A percentile compares a stretch with the other conserved stretches of the same genome.
Conservation (phyloP, 1,140 invertebrate genomes). For the Pemphigus obesinymphae region DNA sequence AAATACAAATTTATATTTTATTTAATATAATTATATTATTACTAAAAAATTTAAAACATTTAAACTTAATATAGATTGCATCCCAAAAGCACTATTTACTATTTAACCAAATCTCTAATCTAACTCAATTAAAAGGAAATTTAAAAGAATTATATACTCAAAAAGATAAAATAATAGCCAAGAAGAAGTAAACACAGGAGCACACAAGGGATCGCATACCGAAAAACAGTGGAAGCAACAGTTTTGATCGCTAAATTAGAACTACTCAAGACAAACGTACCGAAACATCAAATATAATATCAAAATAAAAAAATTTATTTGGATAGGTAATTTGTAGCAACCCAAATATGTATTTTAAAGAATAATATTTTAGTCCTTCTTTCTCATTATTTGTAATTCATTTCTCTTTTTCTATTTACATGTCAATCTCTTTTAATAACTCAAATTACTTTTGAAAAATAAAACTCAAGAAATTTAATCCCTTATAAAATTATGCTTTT, state of each 20-base stretch:
- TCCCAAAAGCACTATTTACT: background rate
- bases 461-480: background rate
- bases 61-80: background rate
- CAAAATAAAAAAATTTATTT: background rate
- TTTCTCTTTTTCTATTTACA: background rate
- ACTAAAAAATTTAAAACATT: too few species aligned
- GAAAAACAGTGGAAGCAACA: constrained; percentile 40
- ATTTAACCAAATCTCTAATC: background rate
- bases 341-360: background rate
- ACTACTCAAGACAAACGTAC: constrained; percentile 42
- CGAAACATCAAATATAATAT: constrained; percentile 16
- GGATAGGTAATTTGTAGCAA: background rate
- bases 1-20: too few species aligned
- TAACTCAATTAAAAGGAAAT: background rate
- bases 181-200: background rate
- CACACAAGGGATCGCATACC: constrained; percentile 36
- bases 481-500: background rate
- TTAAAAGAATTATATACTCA: background rate
- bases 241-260: constrained; percentile 35
- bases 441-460: background rate
- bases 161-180: background rate
- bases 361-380: background rate
- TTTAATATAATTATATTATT: too few species aligned
- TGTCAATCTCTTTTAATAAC: background rate
- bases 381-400: background rate